These are phyloP conservation scores for Pandemis cinnamomeana DNA, from an alignment of 2,888 invertebrate species.

Conservation along the genomic window DNA sequence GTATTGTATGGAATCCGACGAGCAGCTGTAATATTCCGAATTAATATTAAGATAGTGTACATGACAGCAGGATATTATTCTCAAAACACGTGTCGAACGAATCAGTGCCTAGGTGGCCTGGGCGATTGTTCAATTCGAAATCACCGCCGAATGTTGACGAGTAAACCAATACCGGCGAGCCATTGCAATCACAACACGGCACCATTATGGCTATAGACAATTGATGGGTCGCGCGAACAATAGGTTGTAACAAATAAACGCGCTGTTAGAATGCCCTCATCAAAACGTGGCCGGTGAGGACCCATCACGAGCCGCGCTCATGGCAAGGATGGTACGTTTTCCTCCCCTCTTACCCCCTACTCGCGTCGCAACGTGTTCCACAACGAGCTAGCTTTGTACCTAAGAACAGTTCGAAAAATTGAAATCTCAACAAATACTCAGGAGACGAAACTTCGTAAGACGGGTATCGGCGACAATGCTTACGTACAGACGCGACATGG, in stretches of 20 bases:
- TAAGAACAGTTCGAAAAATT: no score
- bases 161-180: slow-evolving; percentile 19
- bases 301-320: slow-evolving; percentile 26
- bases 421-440: no score
- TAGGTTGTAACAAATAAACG: slow-evolving; percentile 41
- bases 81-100: slow-evolving; percentile 8
- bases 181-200: slow-evolving; percentile 32
- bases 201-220: slow-evolving; percentile 39
- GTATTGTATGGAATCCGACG: no score
- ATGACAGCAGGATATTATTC: slow-evolving; percentile 6
- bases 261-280: slow-evolving; percentile 38
- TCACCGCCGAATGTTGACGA: slow-evolving; percentile 20
- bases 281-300: slow-evolving; percentile 25
- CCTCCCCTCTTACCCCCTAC: not conserved
- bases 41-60: not conserved
- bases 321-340: slow-evolving; percentile 16
- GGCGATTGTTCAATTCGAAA: slow-evolving; percentile 19
- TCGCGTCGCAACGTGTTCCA: not conserved
- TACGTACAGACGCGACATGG: no score
- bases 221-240: slow-evolving; percentile 38
- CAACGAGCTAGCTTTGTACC: no score
- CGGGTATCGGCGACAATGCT: no score
- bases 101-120: slow-evolving; percentile 27
- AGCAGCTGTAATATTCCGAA: no score
- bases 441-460: no score